phyloP scores from a whole-genome alignment of 2,113 vertebrate genomes.

The Oncorhynchus keta region DNA sequence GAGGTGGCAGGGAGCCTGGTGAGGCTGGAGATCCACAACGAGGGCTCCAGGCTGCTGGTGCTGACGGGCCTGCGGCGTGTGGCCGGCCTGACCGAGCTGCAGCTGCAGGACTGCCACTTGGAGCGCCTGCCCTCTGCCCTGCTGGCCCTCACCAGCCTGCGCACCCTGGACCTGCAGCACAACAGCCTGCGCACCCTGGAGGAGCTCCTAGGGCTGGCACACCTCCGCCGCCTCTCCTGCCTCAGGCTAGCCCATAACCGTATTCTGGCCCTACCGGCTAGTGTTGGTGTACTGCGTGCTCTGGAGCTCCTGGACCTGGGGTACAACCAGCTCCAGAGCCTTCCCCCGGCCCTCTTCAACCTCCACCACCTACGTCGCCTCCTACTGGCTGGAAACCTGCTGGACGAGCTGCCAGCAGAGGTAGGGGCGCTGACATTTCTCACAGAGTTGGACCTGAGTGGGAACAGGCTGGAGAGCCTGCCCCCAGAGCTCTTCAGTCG shows the following conservation, averaged over 20 bases:
- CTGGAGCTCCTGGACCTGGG: conserved; percentile 74
- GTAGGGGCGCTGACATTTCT: conserved; percentile 64
- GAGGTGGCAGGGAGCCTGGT: conserved; percentile 67
- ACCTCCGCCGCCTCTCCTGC: conserved; percentile 65
- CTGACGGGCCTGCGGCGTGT: conserved; percentile 68
- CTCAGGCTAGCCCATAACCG: conserved; percentile 72
- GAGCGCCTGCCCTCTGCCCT: conserved; percentile 72
- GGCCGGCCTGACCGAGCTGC: conserved; percentile 62
- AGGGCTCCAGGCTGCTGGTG: conserved; percentile 66
- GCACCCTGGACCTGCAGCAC: conserved; percentile 67
- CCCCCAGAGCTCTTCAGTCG: conserved; percentile 64
- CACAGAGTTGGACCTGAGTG: conserved; percentile 67
- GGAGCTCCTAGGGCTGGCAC: conserved; percentile 71
- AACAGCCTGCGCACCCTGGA: conserved; percentile 73
- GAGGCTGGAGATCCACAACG: conserved; percentile 71
- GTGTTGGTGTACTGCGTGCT: conserved; percentile 62
- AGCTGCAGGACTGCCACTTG: conserved; percentile 74
- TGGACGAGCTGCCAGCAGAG: conserved; percentile 64
- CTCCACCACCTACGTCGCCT: conserved; percentile 68
- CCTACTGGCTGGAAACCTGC: conserved; percentile 70
- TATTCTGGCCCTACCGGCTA: conserved; percentile 58
- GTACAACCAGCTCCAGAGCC: conserved; percentile 69
- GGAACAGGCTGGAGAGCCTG: conserved; percentile 69
- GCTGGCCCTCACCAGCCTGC: conserved; percentile 60
- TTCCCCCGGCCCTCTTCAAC: conserved; percentile 71